A percentile compares a stretch with the other conserved stretches of the same genome.
These are phyloP conservation scores for Ophioninae sp. DNA, from an alignment of 2,888 invertebrate species.

Conservation along the genomic window DNA sequence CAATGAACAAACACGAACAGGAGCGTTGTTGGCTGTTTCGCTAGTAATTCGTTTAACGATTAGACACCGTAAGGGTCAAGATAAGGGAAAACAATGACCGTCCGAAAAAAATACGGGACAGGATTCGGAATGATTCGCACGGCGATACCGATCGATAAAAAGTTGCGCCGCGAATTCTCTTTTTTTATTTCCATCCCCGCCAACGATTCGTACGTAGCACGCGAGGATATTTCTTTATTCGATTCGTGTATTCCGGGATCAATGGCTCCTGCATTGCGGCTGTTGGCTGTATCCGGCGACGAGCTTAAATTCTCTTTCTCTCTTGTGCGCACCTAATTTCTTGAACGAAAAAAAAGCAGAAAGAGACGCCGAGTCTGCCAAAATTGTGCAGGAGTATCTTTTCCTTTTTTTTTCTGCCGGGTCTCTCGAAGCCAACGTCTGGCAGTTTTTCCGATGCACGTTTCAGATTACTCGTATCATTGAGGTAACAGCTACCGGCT, in stretches of 20 bases:
- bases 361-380: slow-evolving; percentile 50
- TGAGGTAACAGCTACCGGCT: not conserved
- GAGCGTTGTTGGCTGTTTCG: too few relatives aligned
- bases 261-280: slow-evolving; percentile 66
- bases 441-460: slow-evolving; percentile 44
- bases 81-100: slow-evolving; percentile 1
- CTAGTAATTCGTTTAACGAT: slow-evolving; percentile 23
- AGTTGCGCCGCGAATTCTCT: slow-evolving; percentile 20
- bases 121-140: slow-evolving; percentile 8
- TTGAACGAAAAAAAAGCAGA: slow-evolving; percentile 2
- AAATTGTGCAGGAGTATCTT: slow-evolving; percentile 16
- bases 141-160: slow-evolving; percentile 33
- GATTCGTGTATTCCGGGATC: slow-evolving; percentile 62
- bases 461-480: slow-evolving; percentile 23
- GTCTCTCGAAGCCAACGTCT: not conserved
- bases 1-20: too few relatives aligned
- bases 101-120: slow-evolving; percentile 1
- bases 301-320: slow-evolving; percentile 43
- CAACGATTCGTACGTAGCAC: slow-evolving; percentile 19
- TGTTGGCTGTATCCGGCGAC: slow-evolving; percentile 47
- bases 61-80: not conserved
- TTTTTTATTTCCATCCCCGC: slow-evolving; percentile 14
- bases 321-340: slow-evolving; percentile 17
- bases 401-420: slow-evolving; percentile 43
- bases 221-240: slow-evolving; percentile 57